Base-by-base conservation (phyloP, 2,113 vertebrate genomes). In the Clupea harengus region DNA sequence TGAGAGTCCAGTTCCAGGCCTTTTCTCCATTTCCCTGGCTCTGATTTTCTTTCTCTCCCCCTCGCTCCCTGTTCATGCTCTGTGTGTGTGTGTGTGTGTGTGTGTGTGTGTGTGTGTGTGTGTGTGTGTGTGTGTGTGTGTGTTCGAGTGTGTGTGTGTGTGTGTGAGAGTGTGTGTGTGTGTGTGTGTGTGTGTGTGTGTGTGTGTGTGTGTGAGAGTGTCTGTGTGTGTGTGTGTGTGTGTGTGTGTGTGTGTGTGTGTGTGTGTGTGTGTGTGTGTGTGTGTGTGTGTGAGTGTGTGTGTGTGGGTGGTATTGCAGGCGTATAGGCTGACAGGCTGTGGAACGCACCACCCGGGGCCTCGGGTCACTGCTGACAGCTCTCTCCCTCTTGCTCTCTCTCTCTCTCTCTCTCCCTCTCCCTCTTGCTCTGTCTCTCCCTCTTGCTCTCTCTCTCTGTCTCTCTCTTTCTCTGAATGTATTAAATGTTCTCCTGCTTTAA, bases 261-360 rank as follows among this genome's bases (percentile, higher is more conserved):
- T 32, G 64, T 13, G 64, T 13, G 25, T 13, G 64, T 32, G 64
- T 28, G 64, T 13, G 64, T 32, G 64, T 32, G 64, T 13, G 64
- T 80, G 32, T 45, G 86, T 57, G 82, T 46, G 82, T 82, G 75
- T 82, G 80, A 80, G 82, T 25, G 57, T 60, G 50, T 83, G 88
- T 86, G 90, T 88, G 92, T 92, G 92, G 93, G 91, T 78, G 87
- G 13, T 28, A 45, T 4, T 82, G 91, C 85, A 86, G 86, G 84
- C 85, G 87, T 92, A 90, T 92, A 89, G 45, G 46, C 89, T 91
- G 87, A 92, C 89, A 90, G 88, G 90, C 87, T n/a, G 13, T 39
- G 64, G 82, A 84, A 87, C 57, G 86, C 89, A 86, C 64, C 64
- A 72, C 64, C 87, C 90, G 89, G 50, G 87, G 88, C 88, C 90